Percentiles rank a stretch among this genome's conserved stretches.
Evolutionary conservation across 2,888 invertebrate genomes (phyloP).

Genomic region (Automeris io): DNA sequence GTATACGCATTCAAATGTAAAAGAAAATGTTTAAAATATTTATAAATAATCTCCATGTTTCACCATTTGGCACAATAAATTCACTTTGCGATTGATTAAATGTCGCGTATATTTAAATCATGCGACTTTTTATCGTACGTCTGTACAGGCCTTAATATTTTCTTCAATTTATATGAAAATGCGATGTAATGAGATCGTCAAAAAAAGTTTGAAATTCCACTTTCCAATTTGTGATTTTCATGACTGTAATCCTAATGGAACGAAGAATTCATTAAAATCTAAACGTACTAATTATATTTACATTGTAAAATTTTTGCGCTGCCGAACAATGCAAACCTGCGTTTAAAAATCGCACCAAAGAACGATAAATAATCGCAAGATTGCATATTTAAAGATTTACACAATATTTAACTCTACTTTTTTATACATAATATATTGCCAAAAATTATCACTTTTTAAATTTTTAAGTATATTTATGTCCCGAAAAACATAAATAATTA

Average conservation of each 20-base stretch:
- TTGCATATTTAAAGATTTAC: too few relatives aligned
- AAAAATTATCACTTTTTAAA: too few relatives aligned
- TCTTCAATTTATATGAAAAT: background rate
- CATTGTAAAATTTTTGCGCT: conserved; percentile 1
- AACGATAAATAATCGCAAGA: background rate
- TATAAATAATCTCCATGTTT: background rate
- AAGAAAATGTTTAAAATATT: background rate
- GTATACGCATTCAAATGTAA: background rate
- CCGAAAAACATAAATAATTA: too few relatives aligned
- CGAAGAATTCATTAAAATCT: background rate
- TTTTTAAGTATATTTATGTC: too few relatives aligned
- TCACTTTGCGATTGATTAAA: background rate
- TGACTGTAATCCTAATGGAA: background rate
- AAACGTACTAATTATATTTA: background rate
- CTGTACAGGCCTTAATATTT: background rate
- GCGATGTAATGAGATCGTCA: conserved; percentile 1
- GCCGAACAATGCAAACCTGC: background rate
- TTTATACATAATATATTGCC: too few relatives aligned
- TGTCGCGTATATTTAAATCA: background rate
- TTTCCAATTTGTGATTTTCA: background rate
- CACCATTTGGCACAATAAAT: conserved; percentile 3
- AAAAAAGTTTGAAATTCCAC: background rate
- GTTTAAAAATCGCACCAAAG: background rate
- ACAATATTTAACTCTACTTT: too few relatives aligned
- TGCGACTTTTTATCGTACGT: background rate